These are phyloP conservation scores for Volucella zonaria DNA, from an alignment of 2,888 invertebrate genomes.

Conservation along the genomic window DNA sequence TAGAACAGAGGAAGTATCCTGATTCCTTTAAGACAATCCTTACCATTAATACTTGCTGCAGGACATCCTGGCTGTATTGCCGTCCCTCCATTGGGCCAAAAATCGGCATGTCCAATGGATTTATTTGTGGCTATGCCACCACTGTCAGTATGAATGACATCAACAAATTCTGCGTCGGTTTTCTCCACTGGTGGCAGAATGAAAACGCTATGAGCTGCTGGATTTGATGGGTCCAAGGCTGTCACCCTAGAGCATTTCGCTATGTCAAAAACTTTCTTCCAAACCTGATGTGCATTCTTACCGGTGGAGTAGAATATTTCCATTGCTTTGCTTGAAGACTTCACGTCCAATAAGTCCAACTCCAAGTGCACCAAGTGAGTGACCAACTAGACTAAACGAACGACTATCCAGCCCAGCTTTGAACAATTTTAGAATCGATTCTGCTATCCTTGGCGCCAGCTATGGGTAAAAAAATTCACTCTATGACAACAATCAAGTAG, in stretches of 20 bases:
- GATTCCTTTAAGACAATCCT: background rate
- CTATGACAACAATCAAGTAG: background rate
- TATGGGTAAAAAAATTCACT: background rate
- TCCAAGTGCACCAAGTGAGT: constrained; percentile 81
- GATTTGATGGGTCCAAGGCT: constrained; percentile 86
- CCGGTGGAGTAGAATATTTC: constrained; percentile 45
- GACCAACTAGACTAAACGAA: constrained; percentile 81
- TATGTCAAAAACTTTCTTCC: background rate
- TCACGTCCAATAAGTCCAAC: constrained; percentile 80
- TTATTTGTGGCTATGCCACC: constrained; percentile 86
- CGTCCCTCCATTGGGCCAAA: constrained; percentile 86
- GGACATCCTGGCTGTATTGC: constrained; percentile 85
- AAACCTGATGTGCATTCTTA: background rate
- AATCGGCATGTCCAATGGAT: constrained; percentile 85
- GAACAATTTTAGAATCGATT: constrained; percentile 78
- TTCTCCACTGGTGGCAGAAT: constrained; percentile 82
- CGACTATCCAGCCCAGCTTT: constrained; percentile 78
- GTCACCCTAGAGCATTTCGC: constrained; percentile 83
- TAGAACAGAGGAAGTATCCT: too few relatives aligned
- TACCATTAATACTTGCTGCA: constrained; percentile 6
- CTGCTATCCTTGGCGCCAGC: constrained; percentile 38
- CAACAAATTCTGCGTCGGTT: constrained; percentile 85
- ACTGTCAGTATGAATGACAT: constrained; percentile 88
- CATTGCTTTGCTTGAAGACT: constrained; percentile 48
- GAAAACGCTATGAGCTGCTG: constrained; percentile 83